phyloP scores from a whole-genome alignment of 2,888 invertebrate species.

The Aleiodes alternator region DNA sequence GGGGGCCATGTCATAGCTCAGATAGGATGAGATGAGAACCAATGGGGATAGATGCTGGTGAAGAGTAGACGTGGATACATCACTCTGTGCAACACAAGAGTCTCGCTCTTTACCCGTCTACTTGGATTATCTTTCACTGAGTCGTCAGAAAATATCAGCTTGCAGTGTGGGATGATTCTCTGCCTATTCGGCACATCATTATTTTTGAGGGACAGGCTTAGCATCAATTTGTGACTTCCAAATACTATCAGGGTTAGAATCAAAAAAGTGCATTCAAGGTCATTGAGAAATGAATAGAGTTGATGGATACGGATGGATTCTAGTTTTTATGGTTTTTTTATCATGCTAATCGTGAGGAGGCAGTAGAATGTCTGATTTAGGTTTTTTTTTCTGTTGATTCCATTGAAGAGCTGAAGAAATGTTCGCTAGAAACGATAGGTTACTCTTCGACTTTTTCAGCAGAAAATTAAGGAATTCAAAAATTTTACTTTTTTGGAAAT shows the following conservation, averaged over 20 bases:
- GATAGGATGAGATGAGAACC: conserved; percentile 7
- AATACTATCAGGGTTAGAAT: not conserved
- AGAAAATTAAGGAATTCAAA: too few relatives aligned
- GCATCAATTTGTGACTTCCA: not conserved
- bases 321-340: too few relatives aligned
- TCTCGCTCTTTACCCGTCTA: conserved; percentile 26
- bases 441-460: too few relatives aligned
- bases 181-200: not conserved
- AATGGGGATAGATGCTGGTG: not conserved
- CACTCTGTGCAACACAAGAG: conserved; percentile 17
- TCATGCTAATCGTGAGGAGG: too few relatives aligned
- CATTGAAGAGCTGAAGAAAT: too few relatives aligned
- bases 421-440: too few relatives aligned
- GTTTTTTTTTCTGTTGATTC: not conserved
- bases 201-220: not conserved
- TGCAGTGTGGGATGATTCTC: not conserved
- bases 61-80: conserved; percentile 16
- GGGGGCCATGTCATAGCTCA: conserved; percentile 13
- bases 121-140: conserved; percentile 28
- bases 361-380: too few relatives aligned
- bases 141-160: not conserved
- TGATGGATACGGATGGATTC: too few relatives aligned
- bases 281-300: not conserved
- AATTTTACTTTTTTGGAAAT: too few relatives aligned
- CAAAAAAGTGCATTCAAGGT: conserved; percentile 14